phyloP scores from a whole-genome alignment of 2,797 vertebrate species.

The Menidia menidia region DNA sequence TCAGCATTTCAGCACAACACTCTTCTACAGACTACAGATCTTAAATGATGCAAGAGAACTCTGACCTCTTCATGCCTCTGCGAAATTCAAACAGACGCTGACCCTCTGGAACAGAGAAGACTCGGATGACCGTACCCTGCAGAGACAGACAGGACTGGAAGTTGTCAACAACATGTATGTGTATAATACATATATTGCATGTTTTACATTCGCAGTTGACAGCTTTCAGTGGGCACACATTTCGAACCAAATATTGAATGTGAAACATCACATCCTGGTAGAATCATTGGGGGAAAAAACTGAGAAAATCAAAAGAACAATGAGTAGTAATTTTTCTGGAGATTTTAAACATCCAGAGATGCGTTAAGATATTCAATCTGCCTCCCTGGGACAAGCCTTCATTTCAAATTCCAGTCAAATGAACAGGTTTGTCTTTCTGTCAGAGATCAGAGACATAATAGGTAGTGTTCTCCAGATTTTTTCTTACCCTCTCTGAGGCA shows the following conservation, averaged over 20 bases:
- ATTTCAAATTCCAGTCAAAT: too few relatives aligned
- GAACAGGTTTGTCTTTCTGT: not conserved
- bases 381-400: too few relatives aligned
- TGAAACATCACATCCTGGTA: not conserved
- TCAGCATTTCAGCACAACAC: too few relatives aligned
- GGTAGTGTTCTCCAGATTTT: too few relatives aligned
- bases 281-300: not conserved
- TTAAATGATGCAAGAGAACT: conserved; percentile 5
- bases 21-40: not conserved
- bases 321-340: not conserved
- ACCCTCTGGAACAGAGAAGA: conserved; percentile 93
- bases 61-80: conserved; percentile 95
- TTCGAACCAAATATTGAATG: not conserved
- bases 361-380: too few relatives aligned
- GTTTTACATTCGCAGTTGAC: not conserved
- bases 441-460: not conserved
- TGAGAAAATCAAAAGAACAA: not conserved
- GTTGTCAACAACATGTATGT: too few relatives aligned
- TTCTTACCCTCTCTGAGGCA: conserved; percentile 90
- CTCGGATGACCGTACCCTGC: conserved; percentile 94
- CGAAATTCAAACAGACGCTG: conserved; percentile 93
- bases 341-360: not conserved
- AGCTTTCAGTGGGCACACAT: not conserved
- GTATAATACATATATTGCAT: not conserved
- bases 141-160: conserved; percentile 37